phyloP scores from a whole-genome alignment of 2,888 invertebrate genomes.

The Oligia latruncula region DNA sequence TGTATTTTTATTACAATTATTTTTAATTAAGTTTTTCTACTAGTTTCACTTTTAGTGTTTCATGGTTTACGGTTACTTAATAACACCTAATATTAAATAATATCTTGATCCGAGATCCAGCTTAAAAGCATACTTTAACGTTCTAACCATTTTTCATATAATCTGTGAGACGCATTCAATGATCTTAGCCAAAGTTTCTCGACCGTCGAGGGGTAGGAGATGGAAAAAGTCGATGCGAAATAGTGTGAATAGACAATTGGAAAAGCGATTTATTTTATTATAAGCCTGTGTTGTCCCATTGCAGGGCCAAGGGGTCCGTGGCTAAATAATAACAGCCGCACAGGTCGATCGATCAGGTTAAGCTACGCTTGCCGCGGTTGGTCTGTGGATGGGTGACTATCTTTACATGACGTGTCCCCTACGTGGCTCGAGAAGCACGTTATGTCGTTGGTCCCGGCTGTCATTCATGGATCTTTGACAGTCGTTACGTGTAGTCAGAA shows the following conservation, averaged over 20 bases:
- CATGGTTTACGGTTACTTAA: slow-evolving; percentile 6
- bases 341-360: too few species aligned
- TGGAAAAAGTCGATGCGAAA: too few species aligned
- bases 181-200: neutral
- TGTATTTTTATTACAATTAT: slow-evolving; percentile 6
- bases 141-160: neutral
- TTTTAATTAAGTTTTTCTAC: neutral
- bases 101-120: slow-evolving; percentile 40
- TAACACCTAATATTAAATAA: neutral
- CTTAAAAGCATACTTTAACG: neutral
- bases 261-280: neutral
- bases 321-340: too few species aligned
- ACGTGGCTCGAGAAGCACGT: too few species aligned
- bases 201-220: neutral
- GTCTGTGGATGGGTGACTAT: too few species aligned
- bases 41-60: neutral
- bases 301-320: too few species aligned
- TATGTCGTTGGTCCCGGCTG: too few species aligned
- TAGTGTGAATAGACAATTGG: neutral
- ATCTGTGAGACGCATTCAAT: neutral
- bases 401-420: too few species aligned
- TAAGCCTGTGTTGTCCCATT: too few species aligned
- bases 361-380: too few species aligned
- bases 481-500: too few species aligned
- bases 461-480: too few species aligned